Percentiles rank a stretch among this genome's conserved stretches.
Evolutionary conservation across 2,113 vertebrate genomes (phyloP).

Genomic region (Lichenostomus cassidix): DNA sequence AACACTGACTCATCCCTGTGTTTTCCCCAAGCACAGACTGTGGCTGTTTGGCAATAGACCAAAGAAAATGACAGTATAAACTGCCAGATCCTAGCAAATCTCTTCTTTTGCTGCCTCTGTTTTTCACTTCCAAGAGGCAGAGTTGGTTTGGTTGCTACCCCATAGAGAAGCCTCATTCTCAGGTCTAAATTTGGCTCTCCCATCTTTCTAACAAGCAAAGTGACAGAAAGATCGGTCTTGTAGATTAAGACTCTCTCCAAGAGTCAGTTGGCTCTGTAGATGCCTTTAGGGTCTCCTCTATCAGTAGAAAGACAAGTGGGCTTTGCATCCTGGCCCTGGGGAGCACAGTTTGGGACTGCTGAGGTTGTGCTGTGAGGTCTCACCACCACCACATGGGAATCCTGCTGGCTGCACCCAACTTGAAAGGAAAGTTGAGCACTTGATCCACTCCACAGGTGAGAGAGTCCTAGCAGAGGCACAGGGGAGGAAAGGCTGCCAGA

Average conservation of each 20-base stretch:
- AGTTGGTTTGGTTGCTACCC: neutral
- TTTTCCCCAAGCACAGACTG: constrained; percentile 55
- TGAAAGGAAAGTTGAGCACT: neutral
- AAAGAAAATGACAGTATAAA: constrained; percentile 57
- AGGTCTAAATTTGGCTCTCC: neutral
- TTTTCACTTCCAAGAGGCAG: neutral
- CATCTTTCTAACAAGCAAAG: neutral
- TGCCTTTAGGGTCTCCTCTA: neutral
- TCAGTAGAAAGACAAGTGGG: neutral
- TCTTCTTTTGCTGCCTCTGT: constrained; percentile 21
- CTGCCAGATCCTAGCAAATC: constrained; percentile 34
- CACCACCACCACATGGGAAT: neutral
- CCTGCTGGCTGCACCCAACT: neutral
- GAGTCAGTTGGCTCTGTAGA: neutral
- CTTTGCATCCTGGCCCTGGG: neutral
- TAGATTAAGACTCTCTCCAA: neutral
- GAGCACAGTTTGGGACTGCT: accelerated
- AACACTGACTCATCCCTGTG: constrained; percentile 40
- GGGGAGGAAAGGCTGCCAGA: neutral
- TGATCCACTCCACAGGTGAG: neutral
- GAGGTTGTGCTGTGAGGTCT: neutral
- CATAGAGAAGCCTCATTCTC: neutral
- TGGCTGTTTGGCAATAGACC: constrained; percentile 51
- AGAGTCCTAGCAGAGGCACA: neutral
- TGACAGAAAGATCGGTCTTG: neutral